These are phyloP conservation scores for Anagyrus pseudococci DNA, from an alignment of 2,888 invertebrate species.

Conservation along the genomic window DNA sequence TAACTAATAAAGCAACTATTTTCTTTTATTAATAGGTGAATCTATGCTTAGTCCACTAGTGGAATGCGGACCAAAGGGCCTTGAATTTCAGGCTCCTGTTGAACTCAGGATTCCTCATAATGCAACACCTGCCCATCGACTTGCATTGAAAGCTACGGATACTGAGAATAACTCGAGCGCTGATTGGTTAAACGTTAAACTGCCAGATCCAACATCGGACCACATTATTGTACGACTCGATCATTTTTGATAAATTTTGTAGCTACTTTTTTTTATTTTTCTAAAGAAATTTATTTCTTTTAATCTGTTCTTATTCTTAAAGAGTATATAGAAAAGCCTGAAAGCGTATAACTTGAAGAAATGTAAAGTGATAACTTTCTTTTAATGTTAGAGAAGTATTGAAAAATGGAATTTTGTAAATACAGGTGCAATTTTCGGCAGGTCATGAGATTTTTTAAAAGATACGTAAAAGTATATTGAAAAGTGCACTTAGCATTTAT, in stretches of 20 bases:
- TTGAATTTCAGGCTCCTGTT: slow-evolving; percentile 87
- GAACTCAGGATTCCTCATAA: slow-evolving; percentile 91
- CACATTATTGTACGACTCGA: slow-evolving; percentile 91
- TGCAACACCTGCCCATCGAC: slow-evolving; percentile 77
- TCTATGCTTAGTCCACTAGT: slow-evolving; percentile 92
- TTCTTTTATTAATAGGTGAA: slow-evolving; percentile 75
- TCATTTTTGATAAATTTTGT: slow-evolving; percentile 73
- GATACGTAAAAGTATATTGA: background rate
- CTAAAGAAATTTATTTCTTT: background rate
- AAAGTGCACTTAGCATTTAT: background rate
- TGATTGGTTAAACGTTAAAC: slow-evolving; percentile 84
- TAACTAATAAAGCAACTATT: background rate
- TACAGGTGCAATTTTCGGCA: too few species aligned
- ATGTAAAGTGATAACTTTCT: background rate
- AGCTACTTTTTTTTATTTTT: slow-evolving; percentile 8
- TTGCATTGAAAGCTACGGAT: slow-evolving; percentile 81
- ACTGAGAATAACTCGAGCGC: slow-evolving; percentile 84
- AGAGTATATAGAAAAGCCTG: background rate
- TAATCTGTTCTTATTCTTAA: background rate
- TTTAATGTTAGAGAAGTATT: background rate
- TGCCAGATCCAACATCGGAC: slow-evolving; percentile 84
- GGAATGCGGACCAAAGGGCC: slow-evolving; percentile 95
- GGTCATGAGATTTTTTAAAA: too few species aligned
- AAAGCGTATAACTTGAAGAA: background rate
- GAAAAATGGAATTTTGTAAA: too few species aligned